A percentile compares a stretch with the other conserved stretches of the same genome.
Evolutionary conservation across 2,888 invertebrate species (phyloP).

Genomic region (Aphodius sticticus): DNA sequence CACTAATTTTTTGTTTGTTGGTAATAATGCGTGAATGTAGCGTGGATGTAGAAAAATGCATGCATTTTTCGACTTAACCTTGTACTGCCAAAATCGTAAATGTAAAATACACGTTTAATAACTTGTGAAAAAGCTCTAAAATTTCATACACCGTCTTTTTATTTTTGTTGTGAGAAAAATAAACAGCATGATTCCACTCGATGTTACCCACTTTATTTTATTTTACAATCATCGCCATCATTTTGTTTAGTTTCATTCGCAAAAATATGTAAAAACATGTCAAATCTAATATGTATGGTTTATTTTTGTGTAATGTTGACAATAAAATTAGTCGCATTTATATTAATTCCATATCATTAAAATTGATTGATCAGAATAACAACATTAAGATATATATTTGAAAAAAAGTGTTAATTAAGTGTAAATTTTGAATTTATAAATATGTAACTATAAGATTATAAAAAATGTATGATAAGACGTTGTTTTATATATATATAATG

Average conservation of each 20-base stretch:
- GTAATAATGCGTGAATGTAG: slow-evolving; percentile 10
- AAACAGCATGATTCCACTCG: slow-evolving; percentile 4
- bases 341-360: slow-evolving; percentile 11
- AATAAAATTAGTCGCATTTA: slow-evolving; percentile 39
- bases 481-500: slow-evolving; percentile 33
- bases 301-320: slow-evolving; percentile 40
- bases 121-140: background rate
- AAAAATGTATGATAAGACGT: slow-evolving; percentile 40
- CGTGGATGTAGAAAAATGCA: background rate
- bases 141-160: background rate
- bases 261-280: too few relatives aligned
- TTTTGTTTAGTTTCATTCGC: slow-evolving; percentile 19
- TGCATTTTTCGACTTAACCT: slow-evolving; percentile 7
- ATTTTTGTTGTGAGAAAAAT: background rate
- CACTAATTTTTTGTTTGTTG: background rate
- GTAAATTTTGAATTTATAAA: slow-evolving; percentile 21
- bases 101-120: slow-evolving; percentile 19
- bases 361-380: slow-evolving; percentile 15
- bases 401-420: background rate
- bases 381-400: background rate
- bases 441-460: slow-evolving; percentile 28
- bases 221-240: slow-evolving; percentile 15
- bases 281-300: background rate
- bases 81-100: slow-evolving; percentile 26
- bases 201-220: slow-evolving; percentile 8